Percentiles rank a stretch among this genome's conserved stretches.
Evolutionary conservation across 2,797 vertebrate genomes (phyloP).

Genomic region (Leucoraja ocellata): DNA sequence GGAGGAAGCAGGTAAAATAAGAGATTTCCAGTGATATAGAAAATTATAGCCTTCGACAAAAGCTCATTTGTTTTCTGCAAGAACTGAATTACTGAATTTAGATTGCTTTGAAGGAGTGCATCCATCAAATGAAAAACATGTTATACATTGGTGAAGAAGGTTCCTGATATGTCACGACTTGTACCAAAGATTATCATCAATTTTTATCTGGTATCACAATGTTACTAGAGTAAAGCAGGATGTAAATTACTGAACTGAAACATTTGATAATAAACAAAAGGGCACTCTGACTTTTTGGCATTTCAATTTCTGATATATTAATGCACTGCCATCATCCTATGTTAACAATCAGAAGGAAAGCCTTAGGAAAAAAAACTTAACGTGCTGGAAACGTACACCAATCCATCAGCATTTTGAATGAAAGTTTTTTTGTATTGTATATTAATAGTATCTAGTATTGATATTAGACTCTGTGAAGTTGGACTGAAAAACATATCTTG

Average conservation of each 20-base stretch:
- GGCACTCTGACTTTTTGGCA: background rate
- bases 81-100: background rate
- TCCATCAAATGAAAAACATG: background rate
- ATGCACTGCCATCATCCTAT: background rate
- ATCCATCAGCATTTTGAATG: background rate
- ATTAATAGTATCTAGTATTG: background rate
- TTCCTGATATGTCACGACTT: background rate
- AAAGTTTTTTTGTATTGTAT: background rate
- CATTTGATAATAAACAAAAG: constrained; percentile 1
- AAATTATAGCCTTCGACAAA: background rate
- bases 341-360: background rate
- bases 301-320: constrained; percentile 13
- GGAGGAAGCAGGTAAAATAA: background rate
- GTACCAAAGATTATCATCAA: background rate
- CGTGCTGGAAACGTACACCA: background rate
- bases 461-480: background rate
- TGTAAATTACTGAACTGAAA: background rate
- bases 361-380: background rate
- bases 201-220: background rate
- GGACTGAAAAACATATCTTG: background rate
- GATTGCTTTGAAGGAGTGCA: background rate
- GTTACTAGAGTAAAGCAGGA: constrained; percentile 1
- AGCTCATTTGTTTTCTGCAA: background rate
- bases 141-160: background rate
- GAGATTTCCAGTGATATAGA: background rate